Evolutionary conservation across 2,113 vertebrate genomes (phyloP), one percentile per base, ranked within the genome.

Genomic region (Cololabis saira): DNA sequence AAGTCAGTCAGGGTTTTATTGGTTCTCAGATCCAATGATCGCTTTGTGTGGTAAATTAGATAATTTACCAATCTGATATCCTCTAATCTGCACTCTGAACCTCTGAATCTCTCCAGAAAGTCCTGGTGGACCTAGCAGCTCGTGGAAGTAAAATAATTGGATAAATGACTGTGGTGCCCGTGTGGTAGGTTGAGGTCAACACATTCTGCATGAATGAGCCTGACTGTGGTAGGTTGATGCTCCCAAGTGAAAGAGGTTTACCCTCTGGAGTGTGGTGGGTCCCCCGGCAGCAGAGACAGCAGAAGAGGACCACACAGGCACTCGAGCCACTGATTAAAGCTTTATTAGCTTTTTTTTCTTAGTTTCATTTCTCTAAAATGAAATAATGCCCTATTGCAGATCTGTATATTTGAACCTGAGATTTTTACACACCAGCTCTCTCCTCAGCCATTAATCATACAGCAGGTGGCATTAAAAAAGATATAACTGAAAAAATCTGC

Each of bases 271-370:
- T 67, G 63, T 16, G 52, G 72, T 51, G 30, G 66, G 72, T 75
- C 64, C 50, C 43, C 15, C 37, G 21, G 7, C 41, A 16, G 18
- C 50, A 61, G 33, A 48, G 24, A 19, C 24, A 12, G 42, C 30
- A 73, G 60, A 40, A 63, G 22, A 64, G 67, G 81, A 86, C 84
- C 81, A 81, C 84, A 86, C 81, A 84, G 66, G 63, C 41, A 43
- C 21, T 22, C 21, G 14, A 24, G 57, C 16, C n/a, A 13, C 62
- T n/a, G 22, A 66, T 69, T 51, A 33, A 41, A 42, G 15, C 56
- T 27, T 21, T 42, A 27, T 56, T 19, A n/a, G 7, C 17, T 47
- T 41, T 56, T 68, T n/a, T n/a, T 27, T 43, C 6, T 41, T 17
- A 24, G 41, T 14, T 7, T 40, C 12, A 54, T 43, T 45, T 55